Percentiles rank a stretch among this genome's conserved stretches.
Evolutionary conservation across 2,113 vertebrate genomes (phyloP).

Genomic region (Leptobrachium ailaonicum): DNA sequence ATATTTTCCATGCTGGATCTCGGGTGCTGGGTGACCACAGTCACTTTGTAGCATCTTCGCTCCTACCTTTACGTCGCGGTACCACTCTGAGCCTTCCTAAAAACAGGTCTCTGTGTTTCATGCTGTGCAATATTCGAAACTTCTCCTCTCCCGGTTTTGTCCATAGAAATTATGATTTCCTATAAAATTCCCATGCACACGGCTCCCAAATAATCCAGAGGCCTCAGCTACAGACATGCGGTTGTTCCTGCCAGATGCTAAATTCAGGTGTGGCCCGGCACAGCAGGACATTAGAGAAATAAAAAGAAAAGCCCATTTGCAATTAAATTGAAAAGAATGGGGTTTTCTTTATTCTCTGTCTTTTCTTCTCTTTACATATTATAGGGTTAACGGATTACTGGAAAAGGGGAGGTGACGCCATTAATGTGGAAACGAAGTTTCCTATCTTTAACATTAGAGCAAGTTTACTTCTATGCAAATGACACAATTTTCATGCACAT

Average conservation of each 20-base stretch:
- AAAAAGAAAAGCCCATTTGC: slow-evolving; percentile 72
- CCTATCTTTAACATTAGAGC: neutral
- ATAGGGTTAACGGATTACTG: slow-evolving; percentile 72
- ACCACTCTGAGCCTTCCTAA: slow-evolving; percentile 55
- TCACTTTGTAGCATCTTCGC: slow-evolving; percentile 19
- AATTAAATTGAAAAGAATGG: slow-evolving; percentile 63
- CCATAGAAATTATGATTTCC: slow-evolving; percentile 56
- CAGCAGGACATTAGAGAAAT: slow-evolving; percentile 62
- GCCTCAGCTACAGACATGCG: slow-evolving; percentile 56
- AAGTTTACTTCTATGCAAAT: slow-evolving; percentile 36
- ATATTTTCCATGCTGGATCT: no score
- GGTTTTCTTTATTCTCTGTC: slow-evolving; percentile 55
- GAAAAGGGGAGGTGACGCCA: slow-evolving; percentile 60
- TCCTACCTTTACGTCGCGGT: slow-evolving; percentile 60
- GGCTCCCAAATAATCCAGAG: neutral
- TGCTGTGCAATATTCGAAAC: neutral
- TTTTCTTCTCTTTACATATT: slow-evolving; percentile 59
- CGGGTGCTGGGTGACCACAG: no score
- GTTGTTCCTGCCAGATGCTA: slow-evolving; percentile 68
- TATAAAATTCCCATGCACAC: slow-evolving; percentile 12
- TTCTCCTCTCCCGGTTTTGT: slow-evolving; percentile 47
- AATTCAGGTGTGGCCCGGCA: slow-evolving; percentile 65
- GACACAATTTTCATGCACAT: neutral
- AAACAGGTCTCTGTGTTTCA: slow-evolving; percentile 56
- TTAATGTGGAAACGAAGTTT: slow-evolving; percentile 79